Base-by-base conservation (phyloP, 2,888 invertebrate genomes). In the Aleiodes testaceus region DNA sequence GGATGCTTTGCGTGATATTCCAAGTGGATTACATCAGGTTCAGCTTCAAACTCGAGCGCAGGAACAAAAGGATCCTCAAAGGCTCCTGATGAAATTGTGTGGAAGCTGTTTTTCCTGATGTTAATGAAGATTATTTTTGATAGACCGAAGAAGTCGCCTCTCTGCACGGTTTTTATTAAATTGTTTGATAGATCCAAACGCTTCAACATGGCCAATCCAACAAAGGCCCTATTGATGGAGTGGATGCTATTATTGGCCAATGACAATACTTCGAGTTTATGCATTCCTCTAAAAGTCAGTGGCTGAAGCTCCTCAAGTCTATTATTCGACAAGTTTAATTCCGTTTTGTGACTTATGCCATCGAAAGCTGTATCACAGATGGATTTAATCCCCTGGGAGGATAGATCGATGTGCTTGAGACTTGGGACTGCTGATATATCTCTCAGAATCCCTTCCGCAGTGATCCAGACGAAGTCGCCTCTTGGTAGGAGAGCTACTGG, bases 81-180 rank as follows among this genome's bases (percentile, higher is more conserved):
- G 3, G 74, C 71, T 0, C 72, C 74, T 0, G 80, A 81, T 36
- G 78, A 80, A 14, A 84, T 72, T 11, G 77, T 79, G 72, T 74
- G 78, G 9, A 83, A 74, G 0, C 70, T 45, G 20, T 83, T 84
- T 0, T 75, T 77, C 0, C 72, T 14, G 0, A 72, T 78, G 4
- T 78, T 52, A 36, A 84, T 79, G 3, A 74, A 70, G 1, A 72
- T 55, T 5, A 69, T 66, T n/a, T 69, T 78, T 1, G 74, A 70
- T 12, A 84, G 42, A 9, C 83, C 79, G 22, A 79, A 83, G 3
- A 84, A 73, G 14, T 80, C 72, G 3, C 82, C 79, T 4, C 77
- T 73, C 1, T 76, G 69, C 1, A 84, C 64, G 14, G 78, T 76
- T 11, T 59, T 50, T 12, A 84, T 68, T 0, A 77, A 77, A 55